Evolutionary conservation across 2,797 vertebrate species (phyloP), one percentile per base, ranked within the genome.

Genomic region (Ctenosaura bakeri): DNA sequence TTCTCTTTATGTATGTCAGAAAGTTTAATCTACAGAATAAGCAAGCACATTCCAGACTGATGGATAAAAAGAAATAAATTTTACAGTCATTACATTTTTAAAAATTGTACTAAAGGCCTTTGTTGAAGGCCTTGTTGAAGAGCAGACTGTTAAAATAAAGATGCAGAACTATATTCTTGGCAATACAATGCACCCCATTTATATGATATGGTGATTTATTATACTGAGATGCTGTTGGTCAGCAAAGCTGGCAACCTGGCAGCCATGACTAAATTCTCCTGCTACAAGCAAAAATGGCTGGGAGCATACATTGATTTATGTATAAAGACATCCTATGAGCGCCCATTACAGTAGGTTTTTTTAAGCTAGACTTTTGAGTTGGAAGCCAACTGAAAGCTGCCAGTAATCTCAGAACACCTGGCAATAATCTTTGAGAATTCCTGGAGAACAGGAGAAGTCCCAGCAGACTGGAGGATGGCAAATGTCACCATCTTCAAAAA

Each of bases 21-120:
- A 88, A 94, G 89, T 54, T 93, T 89, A 94, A 94, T 93, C 94
- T 95, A 94, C 86, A 94, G 76, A 38, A 88, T n/a, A 96, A 93
- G 95, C 88, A 94, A 96, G 42, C 92, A 95, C 94, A 96, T 97
- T 97, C 93, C 90, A 89, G 93, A 93, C 64, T 89, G 87, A 92
- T 88, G 95, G 87, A 89, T 85, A 85, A 92, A 69, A 94, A 46
- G 42, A 46, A 89, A 96, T 96, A 95, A 96, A 96, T 95, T 93
- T 93, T 74, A 85, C 88, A 91, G 93, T 92, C 92, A 96, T 69
- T 32, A 50, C 88, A 90, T 74, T 91, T 50, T 95, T 93, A 88
- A 89, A 91, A 88, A 84, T 7, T 56, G 90, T 6, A 91, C 93
- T 94, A 90, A 84, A 95, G 83, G 87, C 95, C 6, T 76, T 94